These are phyloP conservation scores for Pelmatolapia mariae DNA, from an alignment of 2,113 vertebrate species.

Conservation along the genomic window DNA sequence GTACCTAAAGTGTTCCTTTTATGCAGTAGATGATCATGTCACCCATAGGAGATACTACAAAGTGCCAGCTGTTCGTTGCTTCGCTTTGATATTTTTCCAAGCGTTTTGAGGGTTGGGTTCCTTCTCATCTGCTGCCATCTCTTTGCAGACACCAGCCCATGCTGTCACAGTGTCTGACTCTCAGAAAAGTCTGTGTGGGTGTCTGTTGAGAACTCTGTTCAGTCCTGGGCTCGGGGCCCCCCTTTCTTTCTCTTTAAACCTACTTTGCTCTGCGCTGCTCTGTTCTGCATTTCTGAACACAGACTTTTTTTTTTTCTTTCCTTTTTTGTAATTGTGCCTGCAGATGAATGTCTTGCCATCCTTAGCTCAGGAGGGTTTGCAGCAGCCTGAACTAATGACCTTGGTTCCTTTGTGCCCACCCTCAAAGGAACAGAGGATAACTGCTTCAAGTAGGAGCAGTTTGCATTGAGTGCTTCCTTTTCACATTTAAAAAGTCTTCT, in stretches of 20 bases:
- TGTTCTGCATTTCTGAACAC: conserved; percentile 39
- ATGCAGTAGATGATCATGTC: not conserved
- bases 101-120: not conserved
- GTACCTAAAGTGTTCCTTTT: not conserved
- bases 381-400: conserved; percentile 69
- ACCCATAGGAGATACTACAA: not conserved
- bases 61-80: not conserved
- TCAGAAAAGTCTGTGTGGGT: conserved; percentile 8
- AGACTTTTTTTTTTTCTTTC: not conserved
- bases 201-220: conserved; percentile 24
- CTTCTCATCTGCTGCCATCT: not conserved
- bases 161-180: conserved; percentile 28
- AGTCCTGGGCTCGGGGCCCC: not conserved
- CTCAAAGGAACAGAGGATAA: conserved; percentile 48
- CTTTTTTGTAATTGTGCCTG: conserved; percentile 38
- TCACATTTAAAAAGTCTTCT: conserved; percentile 28
- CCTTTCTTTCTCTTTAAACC: not conserved
- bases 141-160: not conserved
- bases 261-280: not conserved
- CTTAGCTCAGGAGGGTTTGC: conserved; percentile 44
- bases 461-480: conserved; percentile 12
- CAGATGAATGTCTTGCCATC: conserved; percentile 60
- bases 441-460: conserved; percentile 23
- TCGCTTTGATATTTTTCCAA: not conserved
- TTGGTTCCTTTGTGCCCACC: conserved; percentile 51